Base-by-base conservation (phyloP, 2,113 vertebrate species). In the Ranitomeya variabilis region DNA sequence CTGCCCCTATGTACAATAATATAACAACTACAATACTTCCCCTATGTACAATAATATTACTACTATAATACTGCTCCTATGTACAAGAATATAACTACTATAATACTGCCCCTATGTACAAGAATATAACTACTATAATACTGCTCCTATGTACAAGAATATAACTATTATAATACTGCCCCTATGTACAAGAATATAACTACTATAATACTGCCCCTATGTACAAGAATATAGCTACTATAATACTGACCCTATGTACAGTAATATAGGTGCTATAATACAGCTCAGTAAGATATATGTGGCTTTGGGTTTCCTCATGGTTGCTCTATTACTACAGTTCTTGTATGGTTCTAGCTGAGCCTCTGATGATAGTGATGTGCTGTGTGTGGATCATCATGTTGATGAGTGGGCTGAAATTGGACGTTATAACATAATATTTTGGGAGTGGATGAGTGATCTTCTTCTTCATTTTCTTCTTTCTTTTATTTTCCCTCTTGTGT, bases 401-500 rank as follows among this genome's bases (percentile, higher is more conserved):
- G 18, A 16, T 76, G 73, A 51, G 73, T 76, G 73, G 73, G 73
- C 18, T 19, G 45, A 18, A 21, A 10, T 21, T 2, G 71, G 71
- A 74, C 10, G 18, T 74, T 74, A 74, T 45, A 45, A 74, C 31
- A 8, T 45, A 74, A 74, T 74, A 74, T 74, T 51, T 74, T 74
- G 71, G 71, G 71, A 74, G 31, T 37, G 71, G 71, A 74, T 74
- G 71, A 69, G 66, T 12, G 66, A 74, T 74, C 31, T 45, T 74
- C 71, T 45, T 74, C 31, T 74, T 74, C 5, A 16, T 16, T 14
- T 74, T 31, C 69, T 37, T 15, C 7, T 73, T 74, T 31, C 69
- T 37, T 15, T 16, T 73, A 73, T 13, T 45, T 12, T 74, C 37
- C 1, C 7, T 10, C 37, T 11, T 51, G 73, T 76, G 52, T 19